These are phyloP conservation scores for Artibeus jamaicensis DNA, from an alignment of 2,797 vertebrate species.

Conservation along the genomic window DNA sequence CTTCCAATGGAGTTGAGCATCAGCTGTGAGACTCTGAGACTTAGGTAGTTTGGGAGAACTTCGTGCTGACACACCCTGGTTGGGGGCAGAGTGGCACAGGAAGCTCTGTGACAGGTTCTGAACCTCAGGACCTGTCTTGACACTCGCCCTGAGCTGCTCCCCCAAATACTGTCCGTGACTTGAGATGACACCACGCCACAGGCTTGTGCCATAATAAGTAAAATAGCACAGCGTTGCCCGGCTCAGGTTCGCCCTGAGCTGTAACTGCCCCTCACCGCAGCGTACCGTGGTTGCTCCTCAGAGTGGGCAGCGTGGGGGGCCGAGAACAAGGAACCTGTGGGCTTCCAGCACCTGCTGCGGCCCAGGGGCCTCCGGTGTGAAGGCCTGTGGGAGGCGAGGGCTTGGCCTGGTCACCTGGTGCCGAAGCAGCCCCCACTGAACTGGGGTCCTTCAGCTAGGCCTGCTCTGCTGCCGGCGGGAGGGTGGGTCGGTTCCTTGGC, in stretches of 20 bases:
- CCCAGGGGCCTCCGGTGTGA: fast-evolving
- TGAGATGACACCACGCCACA: no score
- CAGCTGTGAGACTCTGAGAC: fast-evolving
- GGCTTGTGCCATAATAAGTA: fast-evolving
- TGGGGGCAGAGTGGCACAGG: no score
- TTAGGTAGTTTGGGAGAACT: fast-evolving
- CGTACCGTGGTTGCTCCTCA: no score
- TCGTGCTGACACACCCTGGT: no score
- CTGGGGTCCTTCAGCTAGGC: not conserved
- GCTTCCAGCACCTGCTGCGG: not conserved
- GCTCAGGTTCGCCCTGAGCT: fast-evolving
- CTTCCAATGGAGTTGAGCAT: fast-evolving
- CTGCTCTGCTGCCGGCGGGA: no score
- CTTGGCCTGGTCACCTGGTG: not conserved
- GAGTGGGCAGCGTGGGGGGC: no score
- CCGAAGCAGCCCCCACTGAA: not conserved
- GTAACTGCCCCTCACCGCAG: no score
- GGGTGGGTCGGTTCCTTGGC: not conserved
- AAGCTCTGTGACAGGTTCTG: no score
- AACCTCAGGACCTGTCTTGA: no score
- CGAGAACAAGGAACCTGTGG: no score
- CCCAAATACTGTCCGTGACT: no score
- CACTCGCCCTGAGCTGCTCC: no score
- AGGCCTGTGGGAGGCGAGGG: not conserved
- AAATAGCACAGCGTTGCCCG: fast-evolving